Percentiles rank a stretch among this genome's conserved stretches.
These are phyloP conservation scores for Salmo trutta DNA, from an alignment of 2,797 vertebrate species.

Conservation along the genomic window DNA sequence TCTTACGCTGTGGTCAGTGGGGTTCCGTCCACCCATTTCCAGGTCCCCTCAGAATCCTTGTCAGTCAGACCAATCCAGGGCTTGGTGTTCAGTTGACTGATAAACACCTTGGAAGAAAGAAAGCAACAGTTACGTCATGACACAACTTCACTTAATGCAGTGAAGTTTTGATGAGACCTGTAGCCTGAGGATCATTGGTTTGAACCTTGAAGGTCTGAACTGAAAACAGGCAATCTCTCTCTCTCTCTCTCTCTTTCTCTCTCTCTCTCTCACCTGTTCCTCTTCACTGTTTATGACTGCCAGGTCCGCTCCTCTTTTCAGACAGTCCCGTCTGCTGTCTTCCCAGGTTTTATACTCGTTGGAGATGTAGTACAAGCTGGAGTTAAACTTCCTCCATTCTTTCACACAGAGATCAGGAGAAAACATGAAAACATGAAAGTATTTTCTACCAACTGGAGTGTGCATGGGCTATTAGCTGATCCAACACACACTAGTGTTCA, in stretches of 20 bases:
- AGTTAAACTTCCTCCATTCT: background rate
- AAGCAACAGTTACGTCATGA: too few relatives aligned
- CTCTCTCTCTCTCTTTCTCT: too few relatives aligned
- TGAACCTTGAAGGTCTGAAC: too few relatives aligned
- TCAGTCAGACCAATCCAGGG: background rate
- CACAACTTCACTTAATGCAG: too few relatives aligned
- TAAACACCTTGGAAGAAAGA: too few relatives aligned
- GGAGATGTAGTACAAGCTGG: background rate
- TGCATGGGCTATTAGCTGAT: too few relatives aligned
- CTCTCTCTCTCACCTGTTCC: background rate
- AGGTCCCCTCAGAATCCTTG: background rate
- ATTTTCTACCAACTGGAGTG: too few relatives aligned
- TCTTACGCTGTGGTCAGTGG: background rate
- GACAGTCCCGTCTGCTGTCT: conserved; percentile 1
- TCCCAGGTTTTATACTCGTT: background rate
- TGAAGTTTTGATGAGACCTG: too few relatives aligned
- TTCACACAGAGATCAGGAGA: background rate
- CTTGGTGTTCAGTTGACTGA: background rate
- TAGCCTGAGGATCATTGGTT: too few relatives aligned
- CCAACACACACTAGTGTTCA: too few relatives aligned
- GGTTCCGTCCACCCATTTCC: background rate
- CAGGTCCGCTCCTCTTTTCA: background rate
- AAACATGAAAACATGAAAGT: too few relatives aligned
- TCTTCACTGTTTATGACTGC: background rate
- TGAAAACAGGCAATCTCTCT: too few relatives aligned